phyloP scores from a whole-genome alignment of 2,113 vertebrate genomes.

The Muntiacus muntjak region DNA sequence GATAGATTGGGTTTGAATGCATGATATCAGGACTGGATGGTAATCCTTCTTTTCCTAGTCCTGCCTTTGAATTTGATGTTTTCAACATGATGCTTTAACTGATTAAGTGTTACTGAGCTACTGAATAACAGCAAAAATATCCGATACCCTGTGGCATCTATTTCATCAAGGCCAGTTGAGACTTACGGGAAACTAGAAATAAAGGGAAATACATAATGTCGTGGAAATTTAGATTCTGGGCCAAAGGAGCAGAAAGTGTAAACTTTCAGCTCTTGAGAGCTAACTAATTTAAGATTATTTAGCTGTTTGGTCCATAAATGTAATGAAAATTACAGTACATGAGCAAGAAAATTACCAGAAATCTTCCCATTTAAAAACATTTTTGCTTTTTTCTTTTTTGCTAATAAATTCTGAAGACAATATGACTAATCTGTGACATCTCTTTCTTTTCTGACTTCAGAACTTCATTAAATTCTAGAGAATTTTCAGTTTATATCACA shows the following conservation, averaged over 20 bases:
- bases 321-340: neutral
- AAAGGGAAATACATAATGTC: neutral
- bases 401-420: neutral
- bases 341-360: neutral
- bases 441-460: neutral
- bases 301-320: neutral
- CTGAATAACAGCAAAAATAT: neutral
- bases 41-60: neutral
- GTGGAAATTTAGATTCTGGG: neutral
- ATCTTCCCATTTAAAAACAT: neutral
- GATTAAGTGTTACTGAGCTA: neutral
- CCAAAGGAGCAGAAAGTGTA: neutral
- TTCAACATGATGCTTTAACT: neutral
- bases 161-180: neutral
- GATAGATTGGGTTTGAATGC: neutral
- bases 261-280: neutral
- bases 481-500: neutral
- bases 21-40: neutral
- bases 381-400: neutral
- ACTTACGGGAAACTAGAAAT: neutral
- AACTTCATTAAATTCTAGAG: neutral
- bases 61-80: neutral
- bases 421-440: neutral
- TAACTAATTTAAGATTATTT: neutral
- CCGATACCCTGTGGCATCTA: neutral